Evolutionary conservation across 2,113 vertebrate genomes (phyloP).

Genomic region (Empidonax traillii): DNA sequence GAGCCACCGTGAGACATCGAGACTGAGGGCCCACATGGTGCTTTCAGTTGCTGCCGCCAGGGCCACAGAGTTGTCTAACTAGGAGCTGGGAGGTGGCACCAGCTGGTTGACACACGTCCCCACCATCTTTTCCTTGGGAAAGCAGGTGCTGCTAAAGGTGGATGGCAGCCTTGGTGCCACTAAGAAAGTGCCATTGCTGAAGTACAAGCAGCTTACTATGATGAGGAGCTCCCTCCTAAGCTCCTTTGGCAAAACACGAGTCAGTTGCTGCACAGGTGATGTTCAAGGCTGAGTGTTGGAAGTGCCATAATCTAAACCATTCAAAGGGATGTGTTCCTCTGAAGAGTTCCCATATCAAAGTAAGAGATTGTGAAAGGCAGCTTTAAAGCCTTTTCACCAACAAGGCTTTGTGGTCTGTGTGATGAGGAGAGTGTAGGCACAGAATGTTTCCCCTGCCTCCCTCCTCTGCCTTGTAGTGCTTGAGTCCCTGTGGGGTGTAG

Average conservation of each 20-base stretch:
- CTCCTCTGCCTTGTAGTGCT: neutral
- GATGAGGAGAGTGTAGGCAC: neutral
- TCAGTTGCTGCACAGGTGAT: accelerated
- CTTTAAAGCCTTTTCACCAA: neutral
- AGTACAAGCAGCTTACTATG: neutral
- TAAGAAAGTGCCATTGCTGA: neutral
- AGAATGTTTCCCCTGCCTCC: neutral
- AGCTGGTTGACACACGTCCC: neutral
- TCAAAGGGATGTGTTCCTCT: neutral
- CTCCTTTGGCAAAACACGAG: neutral
- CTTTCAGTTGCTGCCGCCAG: neutral
- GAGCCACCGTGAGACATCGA: accelerated
- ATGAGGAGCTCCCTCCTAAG: neutral
- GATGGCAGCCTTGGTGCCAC: neutral
- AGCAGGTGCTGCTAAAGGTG: neutral
- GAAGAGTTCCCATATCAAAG: neutral
- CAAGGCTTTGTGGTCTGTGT: neutral
- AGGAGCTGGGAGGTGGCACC: neutral
- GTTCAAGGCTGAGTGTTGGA: accelerated
- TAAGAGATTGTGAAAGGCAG: neutral
- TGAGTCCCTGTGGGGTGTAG: neutral
- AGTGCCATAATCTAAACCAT: accelerated
- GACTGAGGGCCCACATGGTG: neutral
- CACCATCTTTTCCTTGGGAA: neutral
- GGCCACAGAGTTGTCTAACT: neutral